Base-by-base conservation (phyloP, 2,797 vertebrate genomes). In the Enteromius trimaculatus region DNA sequence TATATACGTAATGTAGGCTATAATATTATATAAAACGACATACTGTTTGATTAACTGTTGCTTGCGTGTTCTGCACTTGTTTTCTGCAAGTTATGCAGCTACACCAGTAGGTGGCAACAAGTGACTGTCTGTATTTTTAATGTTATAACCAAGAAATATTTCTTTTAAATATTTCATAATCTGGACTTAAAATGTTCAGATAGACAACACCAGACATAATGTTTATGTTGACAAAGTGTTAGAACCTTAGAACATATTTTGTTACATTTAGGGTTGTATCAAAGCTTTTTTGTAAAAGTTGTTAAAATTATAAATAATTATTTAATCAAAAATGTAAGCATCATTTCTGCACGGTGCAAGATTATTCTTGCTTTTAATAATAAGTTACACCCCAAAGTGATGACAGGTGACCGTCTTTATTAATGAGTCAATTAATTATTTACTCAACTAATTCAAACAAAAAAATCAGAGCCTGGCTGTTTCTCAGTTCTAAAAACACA, bases 291-390 rank as follows among this genome's bases (percentile, higher is more conserved):
- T 42, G 8, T 42, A 9, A 42, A 42, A 42, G 11, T 11, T 58
- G 23, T 14, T 39, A 58, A 9, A 58, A 71, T 42, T 9, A 29
- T 1, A 29, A 47, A 49, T 65, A 21, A 31, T 44, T 34, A 69
- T 69, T 42, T 44, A 37, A 34, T 75, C 2, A 14, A 19, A 47
- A 77, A 60, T 60, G 42, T 13, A 3, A 29, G 19, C 37, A 77
- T 19, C 19, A 77, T 62, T 65, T 47, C 19, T 26, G 14, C 74
- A 34, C 39, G 81, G 72, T 74, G 31, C 37, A 55, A 58, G 10
- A 58, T 72, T 77, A 58, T 70, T 79, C 77, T 55, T n/a, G 53
- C 71, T 60, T 58, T 58, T 58, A 58, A 23, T 58, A 58, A 58
- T 23, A 58, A n/a, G 5, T 68, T 68, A 11, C 10, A 66, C 65